Evolutionary conservation across 2,113 vertebrate genomes (phyloP).

Genomic region (Cyanoderma ruficeps): DNA sequence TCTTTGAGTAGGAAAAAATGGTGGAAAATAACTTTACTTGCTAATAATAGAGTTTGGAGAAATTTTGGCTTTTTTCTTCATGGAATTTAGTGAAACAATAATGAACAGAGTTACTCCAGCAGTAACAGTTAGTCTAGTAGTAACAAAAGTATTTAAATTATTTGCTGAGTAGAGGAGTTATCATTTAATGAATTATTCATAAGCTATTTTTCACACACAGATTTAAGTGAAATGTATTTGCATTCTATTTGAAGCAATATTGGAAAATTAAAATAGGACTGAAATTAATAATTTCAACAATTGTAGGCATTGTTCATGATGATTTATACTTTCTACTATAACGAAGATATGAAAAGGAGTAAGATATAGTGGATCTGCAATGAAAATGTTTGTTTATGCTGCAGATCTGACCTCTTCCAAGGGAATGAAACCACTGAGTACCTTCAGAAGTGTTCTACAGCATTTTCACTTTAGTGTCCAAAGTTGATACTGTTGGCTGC

Average conservation of each 20-base stretch:
- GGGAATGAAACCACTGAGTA: background rate
- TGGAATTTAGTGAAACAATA: background rate
- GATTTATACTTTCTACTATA: background rate
- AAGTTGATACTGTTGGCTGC: background rate
- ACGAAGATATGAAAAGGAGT: background rate
- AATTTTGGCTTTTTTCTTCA: background rate
- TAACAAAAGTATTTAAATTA: background rate
- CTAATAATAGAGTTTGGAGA: background rate
- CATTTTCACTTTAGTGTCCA: background rate
- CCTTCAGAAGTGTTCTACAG: background rate
- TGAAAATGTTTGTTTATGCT: background rate
- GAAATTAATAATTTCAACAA: constrained; percentile 14
- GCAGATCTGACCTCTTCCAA: background rate
- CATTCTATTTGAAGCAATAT: constrained; percentile 35
- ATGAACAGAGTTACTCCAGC: background rate
- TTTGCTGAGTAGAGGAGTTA: constrained; percentile 5
- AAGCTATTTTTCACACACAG: background rate
- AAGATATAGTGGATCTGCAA: background rate
- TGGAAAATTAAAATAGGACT: constrained; percentile 7
- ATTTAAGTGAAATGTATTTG: constrained; percentile 6
- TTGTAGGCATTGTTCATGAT: background rate
- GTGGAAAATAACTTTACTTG: background rate
- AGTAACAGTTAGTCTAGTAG: background rate
- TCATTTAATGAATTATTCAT: constrained; percentile 36
- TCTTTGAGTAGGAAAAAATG: background rate